Evolutionary conservation across 2,113 vertebrate genomes (phyloP).

Genomic region (Tonatia bakeri): DNA sequence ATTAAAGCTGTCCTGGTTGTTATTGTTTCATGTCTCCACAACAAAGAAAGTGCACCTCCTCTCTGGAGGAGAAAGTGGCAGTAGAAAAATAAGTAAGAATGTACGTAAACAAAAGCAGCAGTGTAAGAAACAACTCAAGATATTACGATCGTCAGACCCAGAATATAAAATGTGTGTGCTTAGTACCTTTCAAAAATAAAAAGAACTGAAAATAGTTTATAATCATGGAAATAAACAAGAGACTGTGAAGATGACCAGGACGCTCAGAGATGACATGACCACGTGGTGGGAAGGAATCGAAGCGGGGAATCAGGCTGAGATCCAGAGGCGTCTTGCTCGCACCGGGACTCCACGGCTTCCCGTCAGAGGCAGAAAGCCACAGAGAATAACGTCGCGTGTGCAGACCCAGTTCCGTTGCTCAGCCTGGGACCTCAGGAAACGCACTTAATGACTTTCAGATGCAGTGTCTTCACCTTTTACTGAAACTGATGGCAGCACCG

Average conservation of each 20-base stretch:
- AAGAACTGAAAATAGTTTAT: neutral
- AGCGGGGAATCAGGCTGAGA: neutral
- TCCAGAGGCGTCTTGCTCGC: neutral
- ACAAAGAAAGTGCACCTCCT: neutral
- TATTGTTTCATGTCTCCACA: neutral
- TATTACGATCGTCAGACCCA: neutral
- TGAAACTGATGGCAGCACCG: neutral
- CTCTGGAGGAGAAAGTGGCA: neutral
- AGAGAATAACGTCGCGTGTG: neutral
- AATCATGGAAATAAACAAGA: neutral
- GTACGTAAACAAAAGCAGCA: neutral
- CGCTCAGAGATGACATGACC: too few species aligned
- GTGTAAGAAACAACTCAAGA: neutral
- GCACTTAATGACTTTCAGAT: neutral
- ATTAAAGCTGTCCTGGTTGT: neutral
- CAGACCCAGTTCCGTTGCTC: neutral
- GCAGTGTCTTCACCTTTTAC: neutral
- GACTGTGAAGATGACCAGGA: neutral
- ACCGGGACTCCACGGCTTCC: neutral
- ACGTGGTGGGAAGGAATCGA: neutral
- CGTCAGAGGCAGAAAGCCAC: neutral
- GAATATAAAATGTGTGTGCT: neutral
- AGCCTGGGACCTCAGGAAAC: too few species aligned
- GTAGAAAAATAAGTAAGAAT: neutral
- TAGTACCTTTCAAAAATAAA: neutral